Percentiles rank a stretch among this genome's conserved stretches.
Conservation (phyloP, 30 jellyfish, hydroid and myxozoan genomes). For the Turritopsis rubra region DNA sequence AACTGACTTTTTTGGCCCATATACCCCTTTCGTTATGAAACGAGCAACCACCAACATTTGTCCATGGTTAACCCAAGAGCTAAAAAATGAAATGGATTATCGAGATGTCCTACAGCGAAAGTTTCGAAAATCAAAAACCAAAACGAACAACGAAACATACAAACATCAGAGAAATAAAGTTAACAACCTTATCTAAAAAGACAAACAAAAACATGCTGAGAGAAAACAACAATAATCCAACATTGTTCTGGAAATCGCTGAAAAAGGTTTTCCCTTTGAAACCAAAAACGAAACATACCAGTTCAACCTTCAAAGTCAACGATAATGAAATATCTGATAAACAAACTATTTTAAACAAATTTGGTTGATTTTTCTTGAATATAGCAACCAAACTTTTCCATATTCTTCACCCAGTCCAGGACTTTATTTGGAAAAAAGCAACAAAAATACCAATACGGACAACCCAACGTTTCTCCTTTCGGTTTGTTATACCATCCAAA, state of each 20-base stretch:
- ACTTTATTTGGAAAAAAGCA: conserved; percentile 3
- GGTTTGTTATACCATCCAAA: background rate
- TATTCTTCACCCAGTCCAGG: background rate
- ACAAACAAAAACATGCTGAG: background rate
- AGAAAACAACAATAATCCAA: background rate
- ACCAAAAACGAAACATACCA: background rate
- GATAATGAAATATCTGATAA: background rate
- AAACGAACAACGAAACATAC: background rate
- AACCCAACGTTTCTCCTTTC: background rate
- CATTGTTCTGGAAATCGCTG: conserved; percentile 6
- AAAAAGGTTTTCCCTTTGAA: background rate
- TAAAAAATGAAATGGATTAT: conserved; percentile 9
- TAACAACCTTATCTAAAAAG: background rate
- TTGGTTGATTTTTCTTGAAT: background rate
- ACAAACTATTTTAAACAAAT: background rate
- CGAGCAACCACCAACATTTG: conserved; percentile 2
- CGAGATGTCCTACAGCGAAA: conserved; percentile 5
- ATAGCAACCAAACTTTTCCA: background rate
- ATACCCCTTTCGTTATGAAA: background rate
- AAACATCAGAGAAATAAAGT: background rate
- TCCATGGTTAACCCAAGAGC: conserved; percentile 1
- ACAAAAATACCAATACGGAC: background rate
- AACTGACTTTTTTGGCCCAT: too few species aligned
- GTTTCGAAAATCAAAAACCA: conserved; percentile 3
- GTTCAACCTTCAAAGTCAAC: background rate